Evolutionary conservation across 1,140 invertebrate genomes (phyloP).

Genomic region (Drosophila malerkotliana): DNA sequence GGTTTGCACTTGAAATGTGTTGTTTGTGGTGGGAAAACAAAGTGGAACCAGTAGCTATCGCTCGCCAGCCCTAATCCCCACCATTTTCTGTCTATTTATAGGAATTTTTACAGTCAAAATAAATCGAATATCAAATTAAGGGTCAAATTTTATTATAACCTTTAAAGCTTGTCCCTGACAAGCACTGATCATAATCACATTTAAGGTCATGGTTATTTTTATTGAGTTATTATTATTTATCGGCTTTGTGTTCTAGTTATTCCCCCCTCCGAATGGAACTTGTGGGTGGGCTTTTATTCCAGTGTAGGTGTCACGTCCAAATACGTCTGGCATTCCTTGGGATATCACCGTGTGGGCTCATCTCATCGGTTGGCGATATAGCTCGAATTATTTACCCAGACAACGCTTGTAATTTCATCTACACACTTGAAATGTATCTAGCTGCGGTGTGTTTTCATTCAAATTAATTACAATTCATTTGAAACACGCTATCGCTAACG

Average conservation of each 20-base stretch:
- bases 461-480: constrained; percentile 76
- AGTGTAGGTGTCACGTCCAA: constrained; percentile 46
- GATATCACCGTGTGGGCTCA: constrained; percentile 60
- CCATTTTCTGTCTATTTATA: background rate
- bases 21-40: constrained; percentile 73
- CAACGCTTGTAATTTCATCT: constrained; percentile 42
- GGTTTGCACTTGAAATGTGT: constrained; percentile 63
- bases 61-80: background rate
- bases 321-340: constrained; percentile 60
- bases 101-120: background rate
- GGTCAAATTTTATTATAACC: background rate
- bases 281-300: constrained; percentile 16
- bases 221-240: background rate
- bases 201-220: background rate
- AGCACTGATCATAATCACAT: too few relatives aligned
- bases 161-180: background rate
- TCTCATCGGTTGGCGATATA: constrained; percentile 36
- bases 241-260: constrained; percentile 17
- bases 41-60: constrained; percentile 40
- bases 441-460: constrained; percentile 52
- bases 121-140: background rate
- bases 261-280: constrained; percentile 11
- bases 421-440: constrained; percentile 55
- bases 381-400: constrained; percentile 36
- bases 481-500: constrained; percentile 65